phyloP scores from a whole-genome alignment of 1,140 invertebrate species.

The Drosophila miranda region DNA sequence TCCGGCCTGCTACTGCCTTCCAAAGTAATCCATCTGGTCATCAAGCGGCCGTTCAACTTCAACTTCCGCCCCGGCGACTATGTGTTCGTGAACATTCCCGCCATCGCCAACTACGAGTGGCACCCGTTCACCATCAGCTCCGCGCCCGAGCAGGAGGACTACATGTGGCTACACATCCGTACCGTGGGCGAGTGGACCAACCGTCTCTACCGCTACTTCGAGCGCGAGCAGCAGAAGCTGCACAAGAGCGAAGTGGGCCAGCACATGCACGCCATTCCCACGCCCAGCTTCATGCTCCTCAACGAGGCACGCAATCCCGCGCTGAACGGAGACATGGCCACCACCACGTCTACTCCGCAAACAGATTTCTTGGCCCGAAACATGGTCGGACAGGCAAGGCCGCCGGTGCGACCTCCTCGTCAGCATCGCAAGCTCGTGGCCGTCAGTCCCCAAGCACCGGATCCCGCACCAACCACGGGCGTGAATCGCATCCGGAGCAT shows the following conservation, averaged over 20 bases:
- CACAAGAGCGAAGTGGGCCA: conserved; percentile 85
- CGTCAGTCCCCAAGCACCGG: conserved; percentile 2
- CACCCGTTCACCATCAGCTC: conserved; percentile 99
- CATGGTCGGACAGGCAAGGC: conserved; percentile 43
- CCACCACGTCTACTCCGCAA: conserved; percentile 60
- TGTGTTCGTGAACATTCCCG: conserved; percentile 96
- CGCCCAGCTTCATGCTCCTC: conserved; percentile 62
- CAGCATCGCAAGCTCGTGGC: conserved; percentile 68
- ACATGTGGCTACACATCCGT: conserved; percentile 96
- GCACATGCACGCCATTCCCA: conserved; percentile 71
- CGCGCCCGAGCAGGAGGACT: conserved; percentile 95
- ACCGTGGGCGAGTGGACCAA: conserved; percentile 98
- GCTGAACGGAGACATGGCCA: conserved; percentile 12
- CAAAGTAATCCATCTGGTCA: conserved; percentile 93
- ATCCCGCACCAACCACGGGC: conserved; percentile 21
- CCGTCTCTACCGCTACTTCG: conserved; percentile 93
- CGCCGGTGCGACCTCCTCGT: conserved; percentile 69
- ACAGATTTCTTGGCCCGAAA: conserved; percentile 78
- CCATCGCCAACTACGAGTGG: conserved; percentile 97
- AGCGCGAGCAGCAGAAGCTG: conserved; percentile 89
- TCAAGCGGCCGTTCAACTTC: conserved; percentile 92
- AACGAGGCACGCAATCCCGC: conserved; percentile 64
- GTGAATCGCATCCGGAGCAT: conserved; percentile 82
- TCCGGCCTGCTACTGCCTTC: conserved; percentile 93
- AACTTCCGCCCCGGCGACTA: conserved; percentile 97